Evolutionary conservation across 2,113 vertebrate species (phyloP).

Genomic region (Porphyrio hochstetteri): DNA sequence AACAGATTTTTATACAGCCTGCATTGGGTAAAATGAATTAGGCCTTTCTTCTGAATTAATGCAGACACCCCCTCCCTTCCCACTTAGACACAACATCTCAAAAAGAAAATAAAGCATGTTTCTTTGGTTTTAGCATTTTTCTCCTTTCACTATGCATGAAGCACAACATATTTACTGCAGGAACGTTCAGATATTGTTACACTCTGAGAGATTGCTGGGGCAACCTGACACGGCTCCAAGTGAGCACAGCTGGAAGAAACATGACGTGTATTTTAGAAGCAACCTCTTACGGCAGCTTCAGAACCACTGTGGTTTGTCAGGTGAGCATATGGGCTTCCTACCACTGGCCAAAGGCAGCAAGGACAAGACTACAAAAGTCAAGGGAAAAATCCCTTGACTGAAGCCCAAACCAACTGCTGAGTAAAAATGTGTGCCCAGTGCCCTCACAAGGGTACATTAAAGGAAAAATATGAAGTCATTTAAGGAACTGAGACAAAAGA

Average conservation of each 20-base stretch:
- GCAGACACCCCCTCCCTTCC: neutral
- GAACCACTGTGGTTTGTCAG: neutral
- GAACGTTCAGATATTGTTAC: neutral
- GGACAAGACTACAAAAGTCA: neutral
- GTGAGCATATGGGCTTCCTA: accelerated
- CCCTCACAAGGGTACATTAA: neutral
- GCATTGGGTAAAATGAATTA: neutral
- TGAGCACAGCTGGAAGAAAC: neutral
- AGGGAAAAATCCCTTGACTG: neutral
- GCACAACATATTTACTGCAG: neutral
- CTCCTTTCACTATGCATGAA: neutral
- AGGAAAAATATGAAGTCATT: neutral
- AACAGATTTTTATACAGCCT: neutral
- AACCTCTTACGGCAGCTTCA: neutral
- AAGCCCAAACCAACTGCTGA: neutral
- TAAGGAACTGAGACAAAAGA: neutral
- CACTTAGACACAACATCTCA: neutral
- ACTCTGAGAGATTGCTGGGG: neutral
- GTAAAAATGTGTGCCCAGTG: neutral
- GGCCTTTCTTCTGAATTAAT: neutral
- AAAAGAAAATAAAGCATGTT: neutral
- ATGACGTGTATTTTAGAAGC: neutral
- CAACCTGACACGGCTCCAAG: neutral
- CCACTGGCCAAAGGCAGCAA: neutral
- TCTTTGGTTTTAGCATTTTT: neutral